Conservation (phyloP, 92 coral and sea anemone species). For the Zoanthus gigantus region DNA sequence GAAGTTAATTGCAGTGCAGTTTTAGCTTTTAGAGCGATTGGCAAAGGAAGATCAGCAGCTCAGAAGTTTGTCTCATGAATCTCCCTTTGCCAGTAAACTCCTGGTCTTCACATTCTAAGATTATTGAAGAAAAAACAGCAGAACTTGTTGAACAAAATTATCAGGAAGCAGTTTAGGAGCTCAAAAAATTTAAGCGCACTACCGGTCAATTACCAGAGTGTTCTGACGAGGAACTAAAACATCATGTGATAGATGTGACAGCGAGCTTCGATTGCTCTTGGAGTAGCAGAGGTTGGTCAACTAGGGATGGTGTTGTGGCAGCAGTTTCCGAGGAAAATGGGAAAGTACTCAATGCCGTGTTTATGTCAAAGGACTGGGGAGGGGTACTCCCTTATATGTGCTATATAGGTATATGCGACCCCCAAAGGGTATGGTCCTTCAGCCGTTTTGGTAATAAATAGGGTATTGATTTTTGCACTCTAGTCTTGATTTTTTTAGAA, state of each 20-base stretch:
- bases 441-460: background rate
- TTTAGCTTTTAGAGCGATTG: slow-evolving; percentile 41
- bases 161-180: slow-evolving; percentile 32
- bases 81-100: slow-evolving; percentile 50
- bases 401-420: too few relatives aligned
- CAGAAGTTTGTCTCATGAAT: slow-evolving; percentile 24
- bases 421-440: too few relatives aligned
- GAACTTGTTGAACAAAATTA: slow-evolving; percentile 52
- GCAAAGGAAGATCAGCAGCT: slow-evolving; percentile 62
- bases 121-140: slow-evolving; percentile 30
- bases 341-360: slow-evolving; percentile 62
- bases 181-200: slow-evolving; percentile 20
- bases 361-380: slow-evolving; percentile 42
- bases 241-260: slow-evolving; percentile 53
- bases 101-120: slow-evolving; percentile 52
- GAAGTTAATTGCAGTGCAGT: slow-evolving; percentile 47
- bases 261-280: slow-evolving; percentile 53
- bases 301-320: slow-evolving; percentile 70
- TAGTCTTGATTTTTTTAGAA: too few relatives aligned
- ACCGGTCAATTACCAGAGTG: slow-evolving; percentile 3
- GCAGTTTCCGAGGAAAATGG: slow-evolving; percentile 61
- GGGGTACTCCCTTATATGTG: background rate
- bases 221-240: slow-evolving; percentile 47
- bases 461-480: background rate
- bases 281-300: slow-evolving; percentile 66